A percentile compares a stretch with the other conserved stretches of the same genome.
These are phyloP conservation scores for Pristionchus maxplancki DNA, from an alignment of 2,888 invertebrate species.

Conservation along the genomic window DNA sequence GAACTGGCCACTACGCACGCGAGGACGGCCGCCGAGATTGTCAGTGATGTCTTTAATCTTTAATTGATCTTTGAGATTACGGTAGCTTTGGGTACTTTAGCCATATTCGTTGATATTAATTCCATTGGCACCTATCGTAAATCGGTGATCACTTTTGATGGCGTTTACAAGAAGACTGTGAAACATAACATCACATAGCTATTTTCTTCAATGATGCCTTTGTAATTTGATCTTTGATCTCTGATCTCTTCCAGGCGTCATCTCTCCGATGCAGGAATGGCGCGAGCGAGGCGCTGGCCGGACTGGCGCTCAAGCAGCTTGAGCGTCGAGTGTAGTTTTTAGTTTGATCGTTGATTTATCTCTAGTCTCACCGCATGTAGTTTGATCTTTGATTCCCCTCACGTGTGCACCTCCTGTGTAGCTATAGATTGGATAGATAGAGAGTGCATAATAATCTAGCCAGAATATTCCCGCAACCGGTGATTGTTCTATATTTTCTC, in stretches of 20 bases:
- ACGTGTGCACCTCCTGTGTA: background rate
- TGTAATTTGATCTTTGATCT: slow-evolving; percentile 4
- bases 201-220: too few species aligned
- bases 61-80: background rate
- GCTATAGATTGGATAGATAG: background rate
- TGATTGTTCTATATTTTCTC: background rate
- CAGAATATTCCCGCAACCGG: background rate
- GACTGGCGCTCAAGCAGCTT: slow-evolving; percentile 68
- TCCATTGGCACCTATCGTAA: too few species aligned
- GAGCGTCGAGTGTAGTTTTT: slow-evolving; percentile 61
- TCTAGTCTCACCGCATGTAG: background rate
- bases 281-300: slow-evolving; percentile 67
- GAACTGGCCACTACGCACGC: slow-evolving; percentile 38
- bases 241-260: slow-evolving; percentile 58
- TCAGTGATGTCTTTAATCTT: slow-evolving; percentile 13
- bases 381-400: background rate
- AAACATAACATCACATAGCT: background rate
- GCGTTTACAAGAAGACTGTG: background rate
- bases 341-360: slow-evolving; percentile 5
- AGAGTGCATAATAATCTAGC: slow-evolving; percentile 10
- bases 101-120: too few species aligned
- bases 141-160: too few species aligned
- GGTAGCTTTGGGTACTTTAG: too few species aligned
- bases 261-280: slow-evolving; percentile 65
- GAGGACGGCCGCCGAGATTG: slow-evolving; percentile 31